phyloP scores from a whole-genome alignment of 2,797 vertebrate genomes.

The Tadarida brasiliensis region DNA sequence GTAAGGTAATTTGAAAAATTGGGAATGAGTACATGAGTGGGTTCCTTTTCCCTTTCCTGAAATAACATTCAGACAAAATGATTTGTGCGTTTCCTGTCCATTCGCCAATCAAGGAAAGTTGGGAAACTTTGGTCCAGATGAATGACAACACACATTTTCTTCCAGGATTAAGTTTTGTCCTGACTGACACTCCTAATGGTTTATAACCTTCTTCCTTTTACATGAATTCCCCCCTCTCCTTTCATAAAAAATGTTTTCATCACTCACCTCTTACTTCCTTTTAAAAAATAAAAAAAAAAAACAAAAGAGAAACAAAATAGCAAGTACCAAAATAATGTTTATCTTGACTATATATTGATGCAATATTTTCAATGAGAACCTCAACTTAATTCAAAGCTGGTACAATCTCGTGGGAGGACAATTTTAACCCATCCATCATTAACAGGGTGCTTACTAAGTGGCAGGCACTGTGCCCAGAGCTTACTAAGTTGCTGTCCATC shows the following conservation, averaged over 20 bases:
- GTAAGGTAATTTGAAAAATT: not conserved
- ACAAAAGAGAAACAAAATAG: not conserved
- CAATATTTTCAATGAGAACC: not conserved
- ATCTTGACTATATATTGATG: not conserved
- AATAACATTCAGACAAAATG: not conserved
- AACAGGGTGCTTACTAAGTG: not conserved
- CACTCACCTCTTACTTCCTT: not conserved
- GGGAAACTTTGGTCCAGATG: not conserved
- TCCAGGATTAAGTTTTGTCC: not conserved
- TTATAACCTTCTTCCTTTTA: not conserved
- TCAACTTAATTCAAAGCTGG: not conserved
- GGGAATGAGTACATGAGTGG: not conserved
- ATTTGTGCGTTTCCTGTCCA: not conserved
- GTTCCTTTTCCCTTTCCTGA: not conserved
- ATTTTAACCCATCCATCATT: not conserved
- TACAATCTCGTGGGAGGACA: not conserved
- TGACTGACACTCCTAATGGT: not conserved
- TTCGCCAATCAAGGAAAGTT: not conserved
- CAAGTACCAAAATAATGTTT: not conserved
- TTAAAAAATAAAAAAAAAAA: constrained; percentile 25
- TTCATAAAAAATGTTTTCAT: not conserved
- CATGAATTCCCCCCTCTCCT: not conserved
- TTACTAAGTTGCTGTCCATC: not conserved
- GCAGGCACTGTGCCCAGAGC: not conserved
- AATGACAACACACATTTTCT: not conserved